A percentile compares a stretch with the other conserved stretches of the same genome.
Evolutionary conservation across 2,797 vertebrate genomes (phyloP).

Genomic region (Tarsius wallacei): DNA sequence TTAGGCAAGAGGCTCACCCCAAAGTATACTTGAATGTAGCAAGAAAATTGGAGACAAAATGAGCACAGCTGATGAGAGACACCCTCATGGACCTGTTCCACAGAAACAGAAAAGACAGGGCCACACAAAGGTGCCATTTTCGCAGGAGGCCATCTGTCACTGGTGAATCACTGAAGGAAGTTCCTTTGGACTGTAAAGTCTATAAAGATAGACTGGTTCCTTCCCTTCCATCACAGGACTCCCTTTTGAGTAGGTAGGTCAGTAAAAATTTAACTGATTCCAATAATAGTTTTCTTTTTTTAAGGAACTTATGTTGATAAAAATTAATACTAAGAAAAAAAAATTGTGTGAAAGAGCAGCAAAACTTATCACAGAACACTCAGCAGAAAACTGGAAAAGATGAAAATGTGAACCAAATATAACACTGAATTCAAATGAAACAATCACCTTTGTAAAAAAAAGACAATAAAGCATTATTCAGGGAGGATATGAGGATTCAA

Average conservation of each 20-base stretch:
- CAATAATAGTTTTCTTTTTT: not conserved
- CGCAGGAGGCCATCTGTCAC: not conserved
- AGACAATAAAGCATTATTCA: not conserved
- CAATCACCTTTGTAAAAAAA: not conserved
- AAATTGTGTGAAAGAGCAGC: not conserved
- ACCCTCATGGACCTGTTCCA: not conserved
- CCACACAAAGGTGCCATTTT: not conserved
- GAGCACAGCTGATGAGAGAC: not conserved
- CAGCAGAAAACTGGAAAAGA: not conserved
- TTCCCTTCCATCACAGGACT: not conserved
- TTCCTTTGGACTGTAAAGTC: not conserved
- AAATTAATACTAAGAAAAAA: not conserved
- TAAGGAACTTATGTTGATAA: not conserved
- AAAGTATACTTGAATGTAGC: not conserved
- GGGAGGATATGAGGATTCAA: not conserved
- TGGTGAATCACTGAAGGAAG: not conserved
- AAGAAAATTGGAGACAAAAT: not conserved
- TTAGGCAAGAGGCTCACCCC: not conserved
- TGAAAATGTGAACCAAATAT: not conserved
- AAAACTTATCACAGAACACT: not conserved
- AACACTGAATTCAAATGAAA: conserved; percentile 9
- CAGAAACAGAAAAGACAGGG: not conserved
- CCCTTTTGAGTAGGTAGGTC: not conserved
- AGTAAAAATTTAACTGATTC: not conserved
- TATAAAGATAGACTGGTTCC: not conserved